Conservation (phyloP, 30 jellyfish, hydroid and myxozoan species). For the Nemopilema nomurai region DNA sequence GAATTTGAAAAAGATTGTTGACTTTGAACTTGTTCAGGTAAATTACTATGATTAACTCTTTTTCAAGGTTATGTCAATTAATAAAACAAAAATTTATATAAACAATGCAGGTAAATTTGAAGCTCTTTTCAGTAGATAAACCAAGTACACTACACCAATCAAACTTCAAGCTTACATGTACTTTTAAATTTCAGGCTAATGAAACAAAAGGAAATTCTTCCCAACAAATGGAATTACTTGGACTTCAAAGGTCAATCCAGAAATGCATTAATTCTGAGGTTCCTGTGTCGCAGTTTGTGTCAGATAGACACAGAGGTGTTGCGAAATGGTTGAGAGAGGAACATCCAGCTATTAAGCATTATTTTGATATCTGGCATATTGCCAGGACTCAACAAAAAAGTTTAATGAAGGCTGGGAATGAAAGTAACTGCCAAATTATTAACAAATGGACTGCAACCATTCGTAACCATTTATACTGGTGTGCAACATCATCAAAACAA, state of each 20-base stretch:
- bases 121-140: not conserved
- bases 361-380: constrained; percentile 56
- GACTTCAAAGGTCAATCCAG: constrained; percentile 14
- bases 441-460: not conserved
- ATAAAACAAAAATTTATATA: not conserved
- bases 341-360: constrained; percentile 1
- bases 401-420: not conserved
- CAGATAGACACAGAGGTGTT: constrained; percentile 35
- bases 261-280: constrained; percentile 1
- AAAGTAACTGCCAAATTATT: not conserved
- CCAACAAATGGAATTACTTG: constrained; percentile 19
- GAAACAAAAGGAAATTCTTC: not conserved
- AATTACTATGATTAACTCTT: no score
- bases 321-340: constrained; percentile 19
- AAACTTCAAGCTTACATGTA: not conserved
- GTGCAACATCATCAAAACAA: constrained; percentile 9
- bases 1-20: no score
- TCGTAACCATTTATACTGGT: constrained; percentile 6
- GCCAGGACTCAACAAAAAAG: constrained; percentile 3
- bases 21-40: no score
- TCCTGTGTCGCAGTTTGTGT: not conserved
- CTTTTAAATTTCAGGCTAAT: constrained; percentile 16
- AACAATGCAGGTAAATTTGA: not conserved
- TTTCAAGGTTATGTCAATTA: not conserved
- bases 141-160: not conserved